Base-by-base conservation (phyloP, 2,797 vertebrate genomes). In the Chrysocyon brachyurus region DNA sequence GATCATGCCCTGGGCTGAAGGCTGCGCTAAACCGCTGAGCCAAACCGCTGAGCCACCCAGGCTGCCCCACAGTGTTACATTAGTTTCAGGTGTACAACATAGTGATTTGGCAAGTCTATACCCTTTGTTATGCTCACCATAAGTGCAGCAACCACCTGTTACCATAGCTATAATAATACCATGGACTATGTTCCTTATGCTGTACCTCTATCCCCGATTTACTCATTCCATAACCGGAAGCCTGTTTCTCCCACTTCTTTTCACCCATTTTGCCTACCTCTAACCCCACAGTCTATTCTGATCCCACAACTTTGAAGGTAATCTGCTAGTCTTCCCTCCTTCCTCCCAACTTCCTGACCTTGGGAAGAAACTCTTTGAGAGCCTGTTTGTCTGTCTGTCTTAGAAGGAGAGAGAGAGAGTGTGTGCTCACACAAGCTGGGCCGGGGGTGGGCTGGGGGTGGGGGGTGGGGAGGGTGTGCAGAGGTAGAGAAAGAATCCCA, bases 301-400 rank as follows among this genome's bases (percentile, higher is more conserved):
- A 85, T 59, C 12, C 66, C 49, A 33, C 9, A 91, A 91, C 17
- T 75, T 31, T 61, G n/a, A 85, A 91, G 83, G 21, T 84, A 97
- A 79, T 21, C n/a, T 68, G 54, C 46, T 66, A 83, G 22, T n/a
- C 54, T 82, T 59, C n/a, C 57, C 2, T 86, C 68, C 46, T 89
- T 70, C 36, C 61, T 70, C 56, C 17, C 54, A 59, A 52, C 28
- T 2, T 28, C 17, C 12, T 22, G 0, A n/a, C 49, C 21, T 21
- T 0, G 19, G 22, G 61, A 4, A 92, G 11, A 82, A 90, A 78
- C 46, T 64, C 40, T 94, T 28, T 87, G 16, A 87, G 31, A 90
- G n/a, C 6, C 40, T 40, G 40, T 40, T 40, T 40, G 40, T 40
- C 40, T 40, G 40, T 40, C 40, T 40, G 40, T 40, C 40, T 40